Evolutionary conservation across 2,888 invertebrate species (phyloP), one percentile per base, ranked within the genome.

Genomic region (Latrodectus elegans): DNA sequence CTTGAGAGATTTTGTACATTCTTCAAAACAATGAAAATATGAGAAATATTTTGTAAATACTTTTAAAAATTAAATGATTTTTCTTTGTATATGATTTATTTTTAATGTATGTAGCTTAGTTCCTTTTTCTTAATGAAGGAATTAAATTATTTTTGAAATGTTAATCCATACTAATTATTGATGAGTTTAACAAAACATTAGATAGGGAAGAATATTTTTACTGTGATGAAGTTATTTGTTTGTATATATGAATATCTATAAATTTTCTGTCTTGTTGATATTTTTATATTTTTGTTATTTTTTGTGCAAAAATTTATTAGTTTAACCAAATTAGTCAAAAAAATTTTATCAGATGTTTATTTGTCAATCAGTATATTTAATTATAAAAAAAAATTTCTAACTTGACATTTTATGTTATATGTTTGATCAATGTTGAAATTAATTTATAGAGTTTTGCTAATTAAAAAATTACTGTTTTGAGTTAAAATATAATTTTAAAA

Each of bases 81-180:
- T 60, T 60, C 60, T 60, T 11, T 38, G 1, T 38, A 38, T 38
- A 38, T 38, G 71, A 73, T 81, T 65, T 65, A 67, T 81, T 81
- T 81, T 73, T 52, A 74, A 67, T 52, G 73, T 53, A 81, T 74
- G 52, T 73, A 74, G 64, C 51, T 22, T 81, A 74, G 74, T 15
- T 67, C 17, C 65, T 52, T 75, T 76, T 79, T 71, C 65, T 60
- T 55, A 70, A 52, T 52, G n/a, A n/a, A 26, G 55, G 68, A 68
- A 49, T 81, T 81, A 81, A 81, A 81, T 81, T 81, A 81, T 81
- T 81, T 80, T 81, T 65, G 67, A 74, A 60, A n/a, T 12, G n/a
- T 15, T 15, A 60, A 60, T 15, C 12, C 12, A 15, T 10, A 11
- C 10, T 60, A 60, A 15, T 60, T 60, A n/a, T 60, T 12, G 60